phyloP scores from a whole-genome alignment of 2,888 invertebrate species.

The Frankliniella fusca region DNA sequence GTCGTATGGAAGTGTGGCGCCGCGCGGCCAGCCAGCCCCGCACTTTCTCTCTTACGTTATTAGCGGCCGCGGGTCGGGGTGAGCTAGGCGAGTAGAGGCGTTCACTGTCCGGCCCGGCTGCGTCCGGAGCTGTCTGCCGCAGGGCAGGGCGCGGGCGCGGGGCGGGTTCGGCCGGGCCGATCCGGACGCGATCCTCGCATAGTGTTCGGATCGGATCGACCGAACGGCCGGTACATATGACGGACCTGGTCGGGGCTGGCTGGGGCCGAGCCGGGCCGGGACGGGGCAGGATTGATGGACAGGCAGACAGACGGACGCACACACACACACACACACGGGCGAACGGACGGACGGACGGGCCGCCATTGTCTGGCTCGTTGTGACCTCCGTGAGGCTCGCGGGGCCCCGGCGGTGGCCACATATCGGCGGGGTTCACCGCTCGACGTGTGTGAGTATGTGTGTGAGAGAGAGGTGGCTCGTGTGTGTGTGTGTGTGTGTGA shows the following conservation, averaged over 20 bases:
- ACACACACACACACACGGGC: background rate
- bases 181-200: background rate
- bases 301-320: background rate
- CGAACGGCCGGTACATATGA: background rate
- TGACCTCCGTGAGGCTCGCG: constrained; percentile 6
- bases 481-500: background rate
- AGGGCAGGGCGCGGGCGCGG: background rate
- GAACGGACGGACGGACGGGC: background rate
- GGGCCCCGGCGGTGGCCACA: background rate
- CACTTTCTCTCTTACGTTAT: constrained; percentile 7
- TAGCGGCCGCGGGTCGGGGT: background rate
- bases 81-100: background rate
- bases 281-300: constrained; percentile 1
- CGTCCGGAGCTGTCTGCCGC: background rate
- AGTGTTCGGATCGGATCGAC: background rate
- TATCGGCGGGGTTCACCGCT: background rate
- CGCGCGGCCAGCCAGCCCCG: background rate
- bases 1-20: background rate
- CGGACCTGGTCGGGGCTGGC: background rate
- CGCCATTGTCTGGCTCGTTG: constrained; percentile 21
- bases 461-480: background rate
- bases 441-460: background rate
- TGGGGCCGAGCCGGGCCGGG: background rate
- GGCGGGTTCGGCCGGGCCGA: background rate
- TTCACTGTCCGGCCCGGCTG: background rate